Evolutionary conservation across 2,888 invertebrate species (phyloP).

Genomic region (Mycalesis mineus): DNA sequence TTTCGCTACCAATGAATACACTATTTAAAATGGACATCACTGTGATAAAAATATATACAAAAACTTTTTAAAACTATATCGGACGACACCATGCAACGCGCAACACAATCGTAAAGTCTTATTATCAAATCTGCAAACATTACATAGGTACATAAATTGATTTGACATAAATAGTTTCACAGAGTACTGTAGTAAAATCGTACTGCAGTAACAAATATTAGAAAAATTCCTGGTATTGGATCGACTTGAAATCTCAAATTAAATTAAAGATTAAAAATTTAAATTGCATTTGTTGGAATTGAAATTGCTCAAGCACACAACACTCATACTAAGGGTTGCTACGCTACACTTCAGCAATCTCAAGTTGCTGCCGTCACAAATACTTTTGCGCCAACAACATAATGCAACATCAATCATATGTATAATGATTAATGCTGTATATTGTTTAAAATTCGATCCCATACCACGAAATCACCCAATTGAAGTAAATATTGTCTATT

Average conservation of each 20-base stretch:
- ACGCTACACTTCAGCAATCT: no score
- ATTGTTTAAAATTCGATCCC: neutral
- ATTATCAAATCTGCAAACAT: conserved; percentile 7
- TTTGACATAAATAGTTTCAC: conserved; percentile 24
- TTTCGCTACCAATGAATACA: conserved; percentile 32
- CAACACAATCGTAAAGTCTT: conserved; percentile 12
- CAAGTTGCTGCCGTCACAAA: no score
- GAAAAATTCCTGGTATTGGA: neutral
- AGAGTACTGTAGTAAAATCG: conserved; percentile 18
- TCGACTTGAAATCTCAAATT: neutral
- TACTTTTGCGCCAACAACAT: no score
- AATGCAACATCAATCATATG: no score
- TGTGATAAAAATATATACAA: conserved; percentile 34
- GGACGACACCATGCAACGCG: conserved; percentile 37
- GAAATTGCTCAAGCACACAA: no score
- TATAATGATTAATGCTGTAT: no score
- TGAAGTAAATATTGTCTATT: conserved; percentile 40
- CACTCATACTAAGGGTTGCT: no score
- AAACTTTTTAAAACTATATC: conserved; percentile 33
- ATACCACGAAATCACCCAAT: neutral
- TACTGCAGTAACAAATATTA: neutral
- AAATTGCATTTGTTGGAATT: no score
- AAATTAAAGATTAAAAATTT: no score
- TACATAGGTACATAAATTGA: conserved; percentile 13
- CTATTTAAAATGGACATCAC: conserved; percentile 30